Evolutionary conservation across 2,113 vertebrate species (phyloP).

Genomic region (Leptobrachium leishanense): DNA sequence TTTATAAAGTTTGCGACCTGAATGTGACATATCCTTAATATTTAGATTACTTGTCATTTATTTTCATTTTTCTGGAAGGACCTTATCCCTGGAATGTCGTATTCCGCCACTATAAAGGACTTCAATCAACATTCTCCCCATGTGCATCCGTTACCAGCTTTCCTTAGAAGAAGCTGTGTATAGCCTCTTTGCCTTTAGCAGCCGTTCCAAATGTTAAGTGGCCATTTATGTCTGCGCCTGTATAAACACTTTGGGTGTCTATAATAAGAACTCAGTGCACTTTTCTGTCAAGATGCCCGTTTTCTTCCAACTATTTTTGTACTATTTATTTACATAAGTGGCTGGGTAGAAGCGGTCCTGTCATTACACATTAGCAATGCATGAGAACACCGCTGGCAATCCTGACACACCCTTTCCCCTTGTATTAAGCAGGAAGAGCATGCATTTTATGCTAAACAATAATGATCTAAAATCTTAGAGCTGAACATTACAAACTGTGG

Average conservation of each 20-base stretch:
- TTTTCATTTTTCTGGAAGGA: slow-evolving; percentile 18
- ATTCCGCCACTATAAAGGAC: slow-evolving; percentile 7
- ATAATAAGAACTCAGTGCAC: slow-evolving; percentile 13
- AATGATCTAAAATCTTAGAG: too few relatives aligned
- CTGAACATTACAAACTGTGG: too few relatives aligned
- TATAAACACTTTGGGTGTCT: slow-evolving; percentile 45
- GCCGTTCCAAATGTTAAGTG: slow-evolving; percentile 35
- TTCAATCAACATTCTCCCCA: slow-evolving; percentile 26
- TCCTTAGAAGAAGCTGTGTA: slow-evolving; percentile 14
- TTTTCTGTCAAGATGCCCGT: slow-evolving; percentile 24
- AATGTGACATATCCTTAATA: not conserved
- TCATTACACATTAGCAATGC: slow-evolving; percentile 15
- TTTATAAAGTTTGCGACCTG: not conserved
- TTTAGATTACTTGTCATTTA: slow-evolving; percentile 2
- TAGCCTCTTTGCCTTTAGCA: slow-evolving; percentile 18
- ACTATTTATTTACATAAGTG: slow-evolving; percentile 13
- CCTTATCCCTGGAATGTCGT: slow-evolving; percentile 16
- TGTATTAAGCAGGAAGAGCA: not conserved
- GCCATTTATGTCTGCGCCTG: slow-evolving; percentile 32
- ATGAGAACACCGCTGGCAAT: slow-evolving; percentile 12
- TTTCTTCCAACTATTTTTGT: slow-evolving; percentile 21
- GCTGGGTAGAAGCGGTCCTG: not conserved
- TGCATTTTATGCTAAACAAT: too few relatives aligned
- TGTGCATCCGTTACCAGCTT: slow-evolving; percentile 27
- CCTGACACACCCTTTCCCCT: not conserved